Evolutionary conservation across 1,140 invertebrate genomes (phyloP).

Genomic region (Bombus impatiens): DNA sequence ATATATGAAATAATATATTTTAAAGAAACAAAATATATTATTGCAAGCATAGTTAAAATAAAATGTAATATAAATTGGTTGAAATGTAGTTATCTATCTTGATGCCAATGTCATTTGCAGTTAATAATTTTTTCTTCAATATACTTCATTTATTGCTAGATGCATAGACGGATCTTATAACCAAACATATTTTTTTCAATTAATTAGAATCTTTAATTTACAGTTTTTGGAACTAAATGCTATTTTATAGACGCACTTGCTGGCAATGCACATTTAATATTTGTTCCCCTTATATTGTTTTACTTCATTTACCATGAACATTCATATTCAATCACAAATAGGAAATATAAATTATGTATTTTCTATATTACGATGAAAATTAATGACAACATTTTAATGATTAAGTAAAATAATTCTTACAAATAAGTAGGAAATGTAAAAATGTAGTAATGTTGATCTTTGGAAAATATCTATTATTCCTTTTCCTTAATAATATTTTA

Average conservation of each 20-base stretch:
- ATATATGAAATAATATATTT: neutral
- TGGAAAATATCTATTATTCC: neutral
- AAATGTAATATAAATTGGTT: neutral
- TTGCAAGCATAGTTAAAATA: neutral
- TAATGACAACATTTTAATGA: neutral
- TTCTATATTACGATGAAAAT: neutral
- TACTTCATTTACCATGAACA: constrained; percentile 59
- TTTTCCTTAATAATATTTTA: neutral
- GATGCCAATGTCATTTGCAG: neutral
- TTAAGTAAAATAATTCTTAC: neutral
- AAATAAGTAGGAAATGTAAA: too few relatives aligned
- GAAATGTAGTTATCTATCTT: neutral
- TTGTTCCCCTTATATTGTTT: constrained; percentile 59
- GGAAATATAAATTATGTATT: constrained; percentile 21
- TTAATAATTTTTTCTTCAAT: neutral
- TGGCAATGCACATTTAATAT: constrained; percentile 78
- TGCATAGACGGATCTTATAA: neutral
- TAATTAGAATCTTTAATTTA: constrained; percentile 34
- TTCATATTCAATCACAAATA: constrained; percentile 37
- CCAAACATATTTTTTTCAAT: neutral
- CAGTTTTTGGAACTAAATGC: constrained; percentile 62
- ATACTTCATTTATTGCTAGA: constrained; percentile 17
- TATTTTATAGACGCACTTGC: constrained; percentile 78
- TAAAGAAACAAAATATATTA: neutral
- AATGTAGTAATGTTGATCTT: neutral